Conservation (phyloP, 2,797 vertebrate genomes). For the Oophaga sylvatica region DNA sequence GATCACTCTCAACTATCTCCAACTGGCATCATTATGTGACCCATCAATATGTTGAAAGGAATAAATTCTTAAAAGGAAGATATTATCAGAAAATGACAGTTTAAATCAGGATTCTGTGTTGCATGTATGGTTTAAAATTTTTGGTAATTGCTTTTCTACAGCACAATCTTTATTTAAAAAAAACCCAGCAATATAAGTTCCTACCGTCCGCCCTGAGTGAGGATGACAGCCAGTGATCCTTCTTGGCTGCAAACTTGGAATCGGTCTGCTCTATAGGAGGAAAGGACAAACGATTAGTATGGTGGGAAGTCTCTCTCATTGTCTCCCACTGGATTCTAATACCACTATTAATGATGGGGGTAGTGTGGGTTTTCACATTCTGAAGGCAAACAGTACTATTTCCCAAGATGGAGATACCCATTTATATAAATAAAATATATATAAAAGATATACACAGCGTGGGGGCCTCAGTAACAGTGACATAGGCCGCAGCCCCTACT, state of each 20-base stretch:
- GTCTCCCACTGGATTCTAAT: slow-evolving; percentile 29
- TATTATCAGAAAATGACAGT: too few relatives aligned
- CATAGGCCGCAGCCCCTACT: not conserved
- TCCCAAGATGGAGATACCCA: slow-evolving; percentile 47
- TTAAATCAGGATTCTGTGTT: too few relatives aligned
- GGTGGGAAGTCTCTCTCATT: not conserved
- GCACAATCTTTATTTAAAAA: too few relatives aligned
- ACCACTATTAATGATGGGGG: slow-evolving; percentile 18
- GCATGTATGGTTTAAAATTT: too few relatives aligned
- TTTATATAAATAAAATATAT: slow-evolving; percentile 55
- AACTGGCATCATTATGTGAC: too few relatives aligned
- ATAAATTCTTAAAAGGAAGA: too few relatives aligned
- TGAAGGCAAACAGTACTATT: slow-evolving; percentile 54
- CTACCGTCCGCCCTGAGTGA: slow-evolving; percentile 93
- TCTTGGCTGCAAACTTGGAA: not conserved
- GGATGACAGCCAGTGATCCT: slow-evolving; percentile 84
- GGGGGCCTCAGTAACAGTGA: slow-evolving; percentile 18
- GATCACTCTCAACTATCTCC: too few relatives aligned
- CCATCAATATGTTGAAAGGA: too few relatives aligned
- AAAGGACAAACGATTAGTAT: not conserved
- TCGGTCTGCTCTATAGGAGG: not conserved
- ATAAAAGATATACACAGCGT: slow-evolving; percentile 40
- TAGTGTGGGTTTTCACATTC: not conserved
- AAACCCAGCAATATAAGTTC: slow-evolving; percentile 97
- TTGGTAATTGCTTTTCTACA: too few relatives aligned